Evolutionary conservation across 2,888 invertebrate genomes (phyloP), one percentile per base, ranked within the genome.

Genomic region (Globia sparganii): DNA sequence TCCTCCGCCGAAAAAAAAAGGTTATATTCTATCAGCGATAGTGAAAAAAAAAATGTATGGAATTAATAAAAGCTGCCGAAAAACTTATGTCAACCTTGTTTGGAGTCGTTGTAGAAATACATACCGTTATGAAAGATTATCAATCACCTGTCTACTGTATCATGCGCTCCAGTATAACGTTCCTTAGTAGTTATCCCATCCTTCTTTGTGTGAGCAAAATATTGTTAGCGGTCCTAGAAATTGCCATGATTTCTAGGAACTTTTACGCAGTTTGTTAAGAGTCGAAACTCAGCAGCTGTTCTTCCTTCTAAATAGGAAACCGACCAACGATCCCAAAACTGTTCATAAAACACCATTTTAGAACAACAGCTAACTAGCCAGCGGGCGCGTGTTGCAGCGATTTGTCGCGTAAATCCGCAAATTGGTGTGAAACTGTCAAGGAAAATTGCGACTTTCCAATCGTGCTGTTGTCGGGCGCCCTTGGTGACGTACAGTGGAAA

Each of bases 331-430:
- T 34, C 40, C 40, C 68, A 61, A 86, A 86, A 77, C 46, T 61
- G 34, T 69, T 53, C 25, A 9, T 4, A 68, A 68, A 49, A 61
- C 15, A 8, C 37, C 21, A 49, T 72, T 77, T 77, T 68, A 73
- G 75, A 67, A 64, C 65, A 77, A 73, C 59, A 68, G 56, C 66
- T 73, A 80, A 75, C 72, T 61, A 71, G 83, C 83, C 84, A 31
- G 70, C 77, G 70, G 88, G 85, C 83, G 85, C 89, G 85, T 88
- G 91, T 85, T 88, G 84, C 86, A 83, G 80, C 89, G 85, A 91
- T 92, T 93, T 92, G 92, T 93, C 91, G 90, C 90, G 89, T 90
- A 89, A 91, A 93, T 92, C 89, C 81, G 91, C 91, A 92, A 92
- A 94, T 92, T 90, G 91, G 91, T 92, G 93, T 92, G 93, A 94